Evolutionary conservation across 2,888 invertebrate species (phyloP).

Genomic region (Apodemia duryi): DNA sequence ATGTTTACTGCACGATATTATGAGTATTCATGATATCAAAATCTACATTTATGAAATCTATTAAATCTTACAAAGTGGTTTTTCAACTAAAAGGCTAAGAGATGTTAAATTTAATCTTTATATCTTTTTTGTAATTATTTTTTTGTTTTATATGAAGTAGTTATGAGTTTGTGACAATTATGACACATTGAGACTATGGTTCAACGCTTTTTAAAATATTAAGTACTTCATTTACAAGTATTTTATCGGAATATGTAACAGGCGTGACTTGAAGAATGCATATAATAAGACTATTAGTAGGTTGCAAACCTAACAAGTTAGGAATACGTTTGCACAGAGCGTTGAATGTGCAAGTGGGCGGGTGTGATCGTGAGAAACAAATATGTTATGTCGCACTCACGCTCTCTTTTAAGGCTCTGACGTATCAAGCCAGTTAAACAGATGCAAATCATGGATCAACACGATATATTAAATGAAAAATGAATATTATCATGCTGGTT

Average conservation of each 20-base stretch:
- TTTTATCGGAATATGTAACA: slow-evolving; percentile 1
- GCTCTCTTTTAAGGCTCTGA: slow-evolving; percentile 37
- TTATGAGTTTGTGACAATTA: too few species aligned
- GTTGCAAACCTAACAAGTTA: slow-evolving; percentile 34
- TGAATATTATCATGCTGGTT: neutral
- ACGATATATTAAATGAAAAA: neutral
- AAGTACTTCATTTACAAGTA: neutral
- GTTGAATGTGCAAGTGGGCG: slow-evolving; percentile 54
- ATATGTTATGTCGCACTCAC: slow-evolving; percentile 59
- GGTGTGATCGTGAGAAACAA: slow-evolving; percentile 74
- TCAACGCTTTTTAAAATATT: too few species aligned
- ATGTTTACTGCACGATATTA: neutral
- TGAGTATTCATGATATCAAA: too few species aligned
- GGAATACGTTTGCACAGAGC: slow-evolving; percentile 45
- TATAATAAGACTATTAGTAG: slow-evolving; percentile 35
- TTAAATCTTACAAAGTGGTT: neutral
- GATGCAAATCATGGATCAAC: neutral
- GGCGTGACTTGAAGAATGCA: slow-evolving; percentile 31
- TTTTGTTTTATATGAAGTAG: too few species aligned
- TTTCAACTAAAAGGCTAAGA: neutral
- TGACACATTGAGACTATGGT: too few species aligned
- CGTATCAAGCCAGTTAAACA: slow-evolving; percentile 1
- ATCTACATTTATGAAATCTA: neutral
- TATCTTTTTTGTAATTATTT: too few species aligned
- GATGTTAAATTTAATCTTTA: too few species aligned